Conservation (phyloP, 2,797 vertebrate genomes). For the Steatocranus sp. region DNA sequence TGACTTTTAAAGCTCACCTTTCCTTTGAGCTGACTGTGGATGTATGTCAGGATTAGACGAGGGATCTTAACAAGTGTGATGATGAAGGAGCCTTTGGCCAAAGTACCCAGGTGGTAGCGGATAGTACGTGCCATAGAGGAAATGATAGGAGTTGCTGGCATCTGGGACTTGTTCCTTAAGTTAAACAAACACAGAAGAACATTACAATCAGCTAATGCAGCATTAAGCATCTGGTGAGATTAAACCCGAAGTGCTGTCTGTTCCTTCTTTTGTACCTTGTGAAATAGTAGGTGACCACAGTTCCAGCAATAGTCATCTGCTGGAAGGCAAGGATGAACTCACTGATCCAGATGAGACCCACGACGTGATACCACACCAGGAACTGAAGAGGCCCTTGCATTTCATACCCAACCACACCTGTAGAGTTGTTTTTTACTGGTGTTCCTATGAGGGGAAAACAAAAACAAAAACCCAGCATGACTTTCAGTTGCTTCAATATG, state of each 20-base stretch:
- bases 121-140: conserved; percentile 82
- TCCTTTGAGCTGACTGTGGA: conserved; percentile 94
- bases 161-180: conserved; percentile 86
- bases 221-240: not conserved
- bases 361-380: conserved; percentile 92
- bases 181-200: not conserved
- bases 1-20: conserved; percentile 77
- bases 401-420: conserved; percentile 84
- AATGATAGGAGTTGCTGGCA: conserved; percentile 87
- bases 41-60: conserved; percentile 91
- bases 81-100: conserved; percentile 97
- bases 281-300: conserved; percentile 97
- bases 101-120: conserved; percentile 93
- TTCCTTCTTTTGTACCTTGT: conserved; percentile 78
- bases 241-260: not conserved
- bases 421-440: conserved; percentile 79
- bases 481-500: not conserved
- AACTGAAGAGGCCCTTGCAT: conserved; percentile 87
- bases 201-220: not conserved
- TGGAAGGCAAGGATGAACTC: conserved; percentile 98
- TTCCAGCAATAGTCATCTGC: conserved; percentile 96
- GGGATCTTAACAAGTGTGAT: conserved; percentile 98
- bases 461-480: not conserved
- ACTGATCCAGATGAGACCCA: conserved; percentile 96
- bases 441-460: conserved; percentile 72